phyloP scores from a whole-genome alignment of 1,140 invertebrate genomes.

The Thereuonema tuberculata region DNA sequence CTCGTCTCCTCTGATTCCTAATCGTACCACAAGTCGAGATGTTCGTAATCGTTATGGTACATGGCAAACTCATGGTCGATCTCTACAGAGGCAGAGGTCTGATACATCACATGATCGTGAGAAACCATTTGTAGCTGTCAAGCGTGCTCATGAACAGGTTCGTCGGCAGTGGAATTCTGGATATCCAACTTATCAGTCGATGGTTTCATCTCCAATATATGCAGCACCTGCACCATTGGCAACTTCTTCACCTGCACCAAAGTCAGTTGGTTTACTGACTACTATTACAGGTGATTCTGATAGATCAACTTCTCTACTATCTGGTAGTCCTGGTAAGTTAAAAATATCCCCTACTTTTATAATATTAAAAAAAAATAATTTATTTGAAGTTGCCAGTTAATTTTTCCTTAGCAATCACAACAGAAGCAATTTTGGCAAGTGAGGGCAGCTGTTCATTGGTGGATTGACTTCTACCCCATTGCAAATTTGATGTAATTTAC shows the following conservation, averaged over 20 bases:
- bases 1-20: slow-evolving; percentile 41
- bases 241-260: not conserved
- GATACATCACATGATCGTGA: slow-evolving; percentile 39
- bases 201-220: too few species aligned
- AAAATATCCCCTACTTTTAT: too few species aligned
- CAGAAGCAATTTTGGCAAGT: too few species aligned
- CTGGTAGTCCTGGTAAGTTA: too few species aligned
- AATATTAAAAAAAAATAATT: too few species aligned
- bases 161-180: slow-evolving; percentile 9
- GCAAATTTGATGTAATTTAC: too few species aligned
- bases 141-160: slow-evolving; percentile 43
- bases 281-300: not conserved
- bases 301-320: too few species aligned
- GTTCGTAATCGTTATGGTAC: slow-evolving; percentile 19
- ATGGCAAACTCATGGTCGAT: slow-evolving; percentile 10
- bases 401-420: too few species aligned
- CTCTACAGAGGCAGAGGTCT: slow-evolving; percentile 30
- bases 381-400: too few species aligned
- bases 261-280: not conserved
- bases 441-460: too few species aligned
- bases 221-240: too few species aligned
- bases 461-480: too few species aligned
- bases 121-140: slow-evolving; percentile 46
- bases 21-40: slow-evolving; percentile 28
- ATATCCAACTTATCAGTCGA: not conserved